Percentiles rank a stretch among this genome's conserved stretches.
These are phyloP conservation scores for Falco concolor DNA, from an alignment of 2,797 vertebrate genomes.

Conservation along the genomic window DNA sequence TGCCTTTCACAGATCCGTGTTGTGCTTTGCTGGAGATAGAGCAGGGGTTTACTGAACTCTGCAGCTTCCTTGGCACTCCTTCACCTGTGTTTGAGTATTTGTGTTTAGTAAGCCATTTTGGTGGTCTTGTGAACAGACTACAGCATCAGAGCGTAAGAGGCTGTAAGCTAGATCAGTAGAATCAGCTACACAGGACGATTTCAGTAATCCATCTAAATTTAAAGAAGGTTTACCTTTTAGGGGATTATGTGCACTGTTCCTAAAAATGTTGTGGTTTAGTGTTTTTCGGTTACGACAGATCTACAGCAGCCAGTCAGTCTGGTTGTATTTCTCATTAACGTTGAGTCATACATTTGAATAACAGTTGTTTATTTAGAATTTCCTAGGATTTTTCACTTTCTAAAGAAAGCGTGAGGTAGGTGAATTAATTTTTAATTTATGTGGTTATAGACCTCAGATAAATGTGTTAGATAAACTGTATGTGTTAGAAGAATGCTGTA, in stretches of 20 bases:
- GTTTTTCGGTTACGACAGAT: not conserved
- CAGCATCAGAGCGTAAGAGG: not conserved
- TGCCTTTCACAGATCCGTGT: not conserved
- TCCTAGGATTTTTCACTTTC: conserved; percentile 2
- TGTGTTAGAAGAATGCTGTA: not conserved
- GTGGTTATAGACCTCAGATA: not conserved
- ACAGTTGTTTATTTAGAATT: conserved; percentile 27
- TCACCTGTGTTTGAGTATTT: not conserved
- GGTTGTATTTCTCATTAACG: conserved; percentile 1
- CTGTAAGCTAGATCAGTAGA: not conserved
- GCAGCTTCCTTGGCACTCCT: not conserved
- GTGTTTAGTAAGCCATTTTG: not conserved
- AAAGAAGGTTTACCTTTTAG: conserved; percentile 7
- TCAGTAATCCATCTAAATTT: not conserved
- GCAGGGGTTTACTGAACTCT: not conserved
- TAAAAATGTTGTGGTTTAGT: not conserved
- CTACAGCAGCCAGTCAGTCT: not conserved
- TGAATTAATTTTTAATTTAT: conserved; percentile 24
- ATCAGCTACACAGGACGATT: not conserved
- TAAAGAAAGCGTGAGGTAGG: not conserved
- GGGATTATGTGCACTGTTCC: not conserved
- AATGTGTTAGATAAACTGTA: conserved; percentile 2
- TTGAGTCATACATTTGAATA: conserved; percentile 31
- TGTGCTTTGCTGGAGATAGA: not conserved
- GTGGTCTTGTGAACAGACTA: not conserved